These are phyloP conservation scores for Eira barbara DNA, from an alignment of 2,113 vertebrate genomes.

Conservation along the genomic window DNA sequence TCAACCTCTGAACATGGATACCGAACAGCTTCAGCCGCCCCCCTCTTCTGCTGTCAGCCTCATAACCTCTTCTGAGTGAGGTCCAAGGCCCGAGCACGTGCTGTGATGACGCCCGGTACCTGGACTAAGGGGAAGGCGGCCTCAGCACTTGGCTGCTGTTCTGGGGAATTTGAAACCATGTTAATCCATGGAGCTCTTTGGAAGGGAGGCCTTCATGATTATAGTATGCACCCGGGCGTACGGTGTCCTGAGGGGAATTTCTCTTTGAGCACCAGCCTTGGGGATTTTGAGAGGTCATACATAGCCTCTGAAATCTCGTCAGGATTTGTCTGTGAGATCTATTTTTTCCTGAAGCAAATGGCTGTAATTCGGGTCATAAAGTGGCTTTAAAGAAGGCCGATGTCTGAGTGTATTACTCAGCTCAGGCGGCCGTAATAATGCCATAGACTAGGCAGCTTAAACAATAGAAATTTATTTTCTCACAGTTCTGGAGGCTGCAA, in stretches of 20 bases:
- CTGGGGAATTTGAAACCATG: neutral
- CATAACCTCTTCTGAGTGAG: neutral
- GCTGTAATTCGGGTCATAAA: neutral
- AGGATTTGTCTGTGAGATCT: neutral
- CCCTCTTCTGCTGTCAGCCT: neutral
- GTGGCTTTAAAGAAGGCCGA: neutral
- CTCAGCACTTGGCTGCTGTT: neutral
- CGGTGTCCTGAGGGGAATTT: neutral
- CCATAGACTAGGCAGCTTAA: neutral
- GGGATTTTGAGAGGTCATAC: neutral
- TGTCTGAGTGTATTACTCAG: neutral
- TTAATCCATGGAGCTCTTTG: neutral
- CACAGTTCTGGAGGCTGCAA: neutral
- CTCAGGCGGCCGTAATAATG: neutral
- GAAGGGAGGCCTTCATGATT: neutral
- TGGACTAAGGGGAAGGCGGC: neutral
- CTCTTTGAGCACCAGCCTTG: neutral
- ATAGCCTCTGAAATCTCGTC: neutral
- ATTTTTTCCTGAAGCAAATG: constrained; percentile 24
- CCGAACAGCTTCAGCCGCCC: neutral
- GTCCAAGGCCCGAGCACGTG: neutral
- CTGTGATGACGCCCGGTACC: neutral
- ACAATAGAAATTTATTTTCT: neutral
- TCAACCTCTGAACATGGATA: neutral
- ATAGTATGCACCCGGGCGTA: neutral